Conservation (phyloP, 1,140 invertebrate species). For the Yoshiicerus persimilis region DNA sequence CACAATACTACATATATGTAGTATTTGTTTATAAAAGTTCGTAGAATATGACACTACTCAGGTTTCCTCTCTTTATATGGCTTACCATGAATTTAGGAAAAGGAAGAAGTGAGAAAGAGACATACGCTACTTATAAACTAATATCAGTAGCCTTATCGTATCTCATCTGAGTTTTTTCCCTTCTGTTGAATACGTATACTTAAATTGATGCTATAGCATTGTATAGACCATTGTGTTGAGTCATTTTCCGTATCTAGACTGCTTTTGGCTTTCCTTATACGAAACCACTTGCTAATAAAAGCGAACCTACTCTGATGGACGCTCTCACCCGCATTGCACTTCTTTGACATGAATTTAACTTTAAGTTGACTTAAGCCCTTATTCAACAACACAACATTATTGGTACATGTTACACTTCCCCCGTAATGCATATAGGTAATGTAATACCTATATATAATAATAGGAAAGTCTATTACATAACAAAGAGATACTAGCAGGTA, state of each 20-base stretch:
- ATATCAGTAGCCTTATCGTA: too few species aligned
- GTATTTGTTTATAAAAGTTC: neutral
- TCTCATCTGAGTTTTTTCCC: neutral
- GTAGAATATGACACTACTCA: neutral
- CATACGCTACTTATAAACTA: neutral
- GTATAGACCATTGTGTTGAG: neutral
- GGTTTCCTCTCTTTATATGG: conserved; percentile 13
- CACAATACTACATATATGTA: neutral
- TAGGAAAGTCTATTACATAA: neutral
- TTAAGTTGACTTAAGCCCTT: neutral
- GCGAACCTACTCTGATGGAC: neutral
- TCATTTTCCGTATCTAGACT: neutral
- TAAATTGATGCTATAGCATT: neutral
- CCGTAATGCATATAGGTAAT: neutral
- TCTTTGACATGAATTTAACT: neutral
- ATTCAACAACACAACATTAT: neutral
- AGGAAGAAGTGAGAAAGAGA: neutral
- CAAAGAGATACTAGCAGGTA: neutral
- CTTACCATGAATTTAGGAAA: neutral
- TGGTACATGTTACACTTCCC: neutral
- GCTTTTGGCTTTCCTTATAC: neutral
- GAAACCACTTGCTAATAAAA: neutral
- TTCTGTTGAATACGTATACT: neutral
- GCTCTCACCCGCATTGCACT: neutral
- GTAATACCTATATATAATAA: neutral